Evolutionary conservation across 92 coral and sea anemone genomes (phyloP).

Genomic region (Nematostella vectensis): DNA sequence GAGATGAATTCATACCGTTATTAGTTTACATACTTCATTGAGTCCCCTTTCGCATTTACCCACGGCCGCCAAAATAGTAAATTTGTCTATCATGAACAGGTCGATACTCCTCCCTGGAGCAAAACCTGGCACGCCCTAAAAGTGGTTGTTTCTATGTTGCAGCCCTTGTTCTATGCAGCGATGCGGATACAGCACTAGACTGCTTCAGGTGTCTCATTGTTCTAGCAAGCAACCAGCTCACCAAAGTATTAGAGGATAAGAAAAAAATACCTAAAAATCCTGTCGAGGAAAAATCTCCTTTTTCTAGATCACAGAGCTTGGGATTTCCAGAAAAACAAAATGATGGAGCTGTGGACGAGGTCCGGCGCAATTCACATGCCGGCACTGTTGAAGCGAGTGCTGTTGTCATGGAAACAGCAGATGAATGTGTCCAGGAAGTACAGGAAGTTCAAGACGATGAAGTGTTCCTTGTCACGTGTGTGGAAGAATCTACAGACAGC

Average conservation of each 20-base stretch:
- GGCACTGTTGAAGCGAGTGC: neutral
- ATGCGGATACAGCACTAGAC: constrained; percentile 69
- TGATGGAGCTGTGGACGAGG: neutral
- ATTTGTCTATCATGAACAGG: too few relatives aligned
- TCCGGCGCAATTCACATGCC: neutral
- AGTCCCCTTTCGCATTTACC: too few relatives aligned
- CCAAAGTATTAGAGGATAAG: constrained; percentile 45
- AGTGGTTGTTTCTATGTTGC: constrained; percentile 5
- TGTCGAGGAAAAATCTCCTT: too few relatives aligned
- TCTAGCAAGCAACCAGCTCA: constrained; percentile 63
- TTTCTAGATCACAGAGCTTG: constrained; percentile 17
- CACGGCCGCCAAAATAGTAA: too few relatives aligned
- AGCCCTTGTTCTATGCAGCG: constrained; percentile 65
- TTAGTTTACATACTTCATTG: too few relatives aligned
- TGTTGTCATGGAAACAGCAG: neutral
- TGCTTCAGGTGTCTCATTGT: constrained; percentile 71
- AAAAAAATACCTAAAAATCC: constrained; percentile 43
- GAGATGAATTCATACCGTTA: too few relatives aligned
- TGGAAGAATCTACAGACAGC: constrained; percentile 3
- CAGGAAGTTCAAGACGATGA: neutral
- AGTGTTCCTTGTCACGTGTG: neutral
- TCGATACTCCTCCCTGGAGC: too few relatives aligned
- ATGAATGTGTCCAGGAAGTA: neutral
- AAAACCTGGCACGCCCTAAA: too few relatives aligned
- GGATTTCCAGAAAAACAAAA: constrained; percentile 6